These are phyloP conservation scores for Mizuhopecten yessoensis DNA, from an alignment of 1,140 invertebrate species.

Conservation along the genomic window DNA sequence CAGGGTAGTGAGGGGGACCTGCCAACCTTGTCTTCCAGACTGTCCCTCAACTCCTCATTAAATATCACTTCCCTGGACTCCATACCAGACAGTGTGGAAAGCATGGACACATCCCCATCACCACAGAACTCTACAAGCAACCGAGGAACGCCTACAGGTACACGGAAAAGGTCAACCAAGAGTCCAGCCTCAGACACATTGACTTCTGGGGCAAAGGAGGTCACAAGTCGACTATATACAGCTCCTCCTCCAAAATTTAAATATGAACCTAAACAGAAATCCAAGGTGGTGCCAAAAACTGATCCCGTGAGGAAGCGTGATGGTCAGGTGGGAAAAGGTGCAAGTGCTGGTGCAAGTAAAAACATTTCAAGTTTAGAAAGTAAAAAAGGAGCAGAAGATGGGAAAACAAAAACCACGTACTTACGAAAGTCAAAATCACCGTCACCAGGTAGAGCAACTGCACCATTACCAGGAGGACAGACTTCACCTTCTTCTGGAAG, in stretches of 20 bases:
- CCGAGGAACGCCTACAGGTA: constrained; percentile 13
- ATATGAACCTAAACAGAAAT: constrained; percentile 67
- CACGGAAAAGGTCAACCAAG: constrained; percentile 45
- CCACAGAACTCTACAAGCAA: neutral
- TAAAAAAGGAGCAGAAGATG: neutral
- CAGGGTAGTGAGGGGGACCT: constrained; percentile 63
- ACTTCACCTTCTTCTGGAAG: neutral
- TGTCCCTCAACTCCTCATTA: constrained; percentile 41
- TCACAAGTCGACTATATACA: constrained; percentile 75
- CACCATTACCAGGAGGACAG: neutral
- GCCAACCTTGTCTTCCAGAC: constrained; percentile 46
- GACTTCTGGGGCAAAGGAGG: constrained; percentile 67
- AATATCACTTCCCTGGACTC: constrained; percentile 58
- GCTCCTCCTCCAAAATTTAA: constrained; percentile 69
- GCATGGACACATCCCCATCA: constrained; percentile 48
- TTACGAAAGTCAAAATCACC: constrained; percentile 1
- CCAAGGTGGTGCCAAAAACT: neutral
- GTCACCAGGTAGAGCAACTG: constrained; percentile 10
- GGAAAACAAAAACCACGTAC: neutral
- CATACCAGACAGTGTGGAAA: constrained; percentile 57
- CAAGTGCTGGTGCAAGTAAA: neutral
- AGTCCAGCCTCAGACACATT: constrained; percentile 65
- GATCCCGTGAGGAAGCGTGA: constrained; percentile 7
- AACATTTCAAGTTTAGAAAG: neutral
- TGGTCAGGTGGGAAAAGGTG: neutral